Conservation (phyloP, 2,113 vertebrate species). For the Tragelaphus strepsiceros region DNA sequence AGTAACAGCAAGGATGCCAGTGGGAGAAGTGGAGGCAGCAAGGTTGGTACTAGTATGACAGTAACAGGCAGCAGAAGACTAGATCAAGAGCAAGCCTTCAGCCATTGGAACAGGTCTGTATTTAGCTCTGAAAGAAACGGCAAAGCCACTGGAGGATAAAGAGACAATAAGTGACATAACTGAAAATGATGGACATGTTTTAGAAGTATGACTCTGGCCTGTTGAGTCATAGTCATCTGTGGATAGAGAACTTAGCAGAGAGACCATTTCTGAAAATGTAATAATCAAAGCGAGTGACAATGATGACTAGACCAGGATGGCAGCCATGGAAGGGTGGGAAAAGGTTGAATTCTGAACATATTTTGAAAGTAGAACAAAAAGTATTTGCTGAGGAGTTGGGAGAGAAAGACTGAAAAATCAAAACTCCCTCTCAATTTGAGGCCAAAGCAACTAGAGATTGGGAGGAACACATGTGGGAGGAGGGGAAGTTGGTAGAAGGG, state of each 20-base stretch:
- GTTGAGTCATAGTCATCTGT: neutral
- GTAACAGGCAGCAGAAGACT: neutral
- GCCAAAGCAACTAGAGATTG: neutral
- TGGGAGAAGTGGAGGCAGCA: neutral
- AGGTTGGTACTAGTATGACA: neutral
- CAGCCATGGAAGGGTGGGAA: neutral
- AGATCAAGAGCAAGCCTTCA: neutral
- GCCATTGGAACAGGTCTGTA: neutral
- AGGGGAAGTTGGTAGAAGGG: neutral
- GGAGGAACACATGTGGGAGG: neutral
- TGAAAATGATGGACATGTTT: neutral
- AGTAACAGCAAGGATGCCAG: neutral
- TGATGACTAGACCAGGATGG: neutral
- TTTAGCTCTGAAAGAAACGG: neutral
- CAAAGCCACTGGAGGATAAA: neutral
- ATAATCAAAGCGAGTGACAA: neutral
- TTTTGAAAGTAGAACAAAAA: neutral
- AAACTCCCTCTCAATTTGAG: neutral
- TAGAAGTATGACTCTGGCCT: neutral
- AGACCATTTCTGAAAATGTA: neutral
- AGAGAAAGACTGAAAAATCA: neutral
- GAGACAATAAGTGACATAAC: neutral
- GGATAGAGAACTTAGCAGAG: neutral
- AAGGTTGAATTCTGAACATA: neutral
- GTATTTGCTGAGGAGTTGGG: neutral